Evolutionary conservation across 30 jellyfish, hydroid and myxozoan species (phyloP).

Genomic region (Hydra vulgaris): DNA sequence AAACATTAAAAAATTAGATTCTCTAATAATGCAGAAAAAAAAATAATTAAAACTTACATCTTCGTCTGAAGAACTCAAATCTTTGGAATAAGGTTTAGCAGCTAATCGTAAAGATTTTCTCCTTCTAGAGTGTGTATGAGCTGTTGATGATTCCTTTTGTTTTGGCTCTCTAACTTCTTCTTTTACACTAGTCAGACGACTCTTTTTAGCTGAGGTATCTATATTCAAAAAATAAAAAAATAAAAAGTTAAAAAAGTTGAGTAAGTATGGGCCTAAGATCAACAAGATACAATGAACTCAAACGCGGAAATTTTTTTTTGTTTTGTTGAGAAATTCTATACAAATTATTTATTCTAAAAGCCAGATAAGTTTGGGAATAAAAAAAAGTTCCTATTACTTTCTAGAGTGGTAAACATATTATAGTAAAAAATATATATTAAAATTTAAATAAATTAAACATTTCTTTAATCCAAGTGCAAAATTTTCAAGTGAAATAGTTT

Average conservation of each 20-base stretch:
- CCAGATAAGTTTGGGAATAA: background rate
- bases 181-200: slow-evolving; percentile 13
- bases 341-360: background rate
- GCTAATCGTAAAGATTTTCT: slow-evolving; percentile 16
- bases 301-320: background rate
- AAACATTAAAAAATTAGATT: background rate
- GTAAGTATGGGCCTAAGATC: too few species aligned
- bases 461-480: too few species aligned
- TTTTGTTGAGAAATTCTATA: background rate
- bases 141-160: slow-evolving; percentile 6
- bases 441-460: too few species aligned
- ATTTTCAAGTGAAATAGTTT: too few species aligned
- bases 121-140: background rate
- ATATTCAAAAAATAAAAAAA: background rate
- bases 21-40: background rate
- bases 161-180: background rate
- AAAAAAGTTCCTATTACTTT: background rate
- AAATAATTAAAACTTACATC: slow-evolving; percentile 20
- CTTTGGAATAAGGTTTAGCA: slow-evolving; percentile 22
- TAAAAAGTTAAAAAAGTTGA: background rate
- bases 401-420: too few species aligned
- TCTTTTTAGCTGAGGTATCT: slow-evolving; percentile 2
- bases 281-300: background rate
- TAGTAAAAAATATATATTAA: too few species aligned
- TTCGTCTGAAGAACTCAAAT: slow-evolving; percentile 29